phyloP scores from a whole-genome alignment of 2,888 invertebrate genomes.

The Rhabditophanes sp. region DNA sequence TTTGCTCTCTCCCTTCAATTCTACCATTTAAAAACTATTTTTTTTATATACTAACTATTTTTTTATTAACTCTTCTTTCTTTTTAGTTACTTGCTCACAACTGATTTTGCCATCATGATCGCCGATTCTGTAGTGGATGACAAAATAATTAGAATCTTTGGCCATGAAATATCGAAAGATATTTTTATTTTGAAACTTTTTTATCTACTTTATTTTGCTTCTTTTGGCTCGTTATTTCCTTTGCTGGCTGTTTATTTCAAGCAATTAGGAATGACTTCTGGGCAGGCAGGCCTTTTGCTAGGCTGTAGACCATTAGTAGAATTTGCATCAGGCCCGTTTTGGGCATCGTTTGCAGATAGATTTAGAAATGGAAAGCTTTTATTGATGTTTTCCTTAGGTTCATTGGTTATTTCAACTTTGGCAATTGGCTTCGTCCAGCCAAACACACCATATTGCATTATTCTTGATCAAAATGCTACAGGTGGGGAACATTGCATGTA shows the following conservation, averaged over 20 bases:
- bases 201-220: slow-evolving; percentile 97
- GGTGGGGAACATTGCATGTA: slow-evolving; percentile 13
- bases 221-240: slow-evolving; percentile 92
- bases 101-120: slow-evolving; percentile 10
- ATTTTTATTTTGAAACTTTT: slow-evolving; percentile 85
- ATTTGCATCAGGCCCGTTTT: slow-evolving; percentile 88
- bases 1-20: too few species aligned
- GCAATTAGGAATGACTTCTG: slow-evolving; percentile 96
- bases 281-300: slow-evolving; percentile 52
- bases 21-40: background rate
- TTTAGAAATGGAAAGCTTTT: slow-evolving; percentile 53
- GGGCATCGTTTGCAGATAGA: slow-evolving; percentile 84
- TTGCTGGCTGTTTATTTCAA: slow-evolving; percentile 98
- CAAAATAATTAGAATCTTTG: slow-evolving; percentile 25
- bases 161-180: slow-evolving; percentile 59
- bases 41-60: background rate
- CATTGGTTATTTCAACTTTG: slow-evolving; percentile 90
- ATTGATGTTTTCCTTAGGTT: slow-evolving; percentile 70
- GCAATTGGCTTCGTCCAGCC: slow-evolving; percentile 88
- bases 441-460: slow-evolving; percentile 55
- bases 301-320: slow-evolving; percentile 91
- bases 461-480: slow-evolving; percentile 15
- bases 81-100: too few species aligned
- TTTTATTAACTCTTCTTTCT: background rate
- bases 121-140: slow-evolving; percentile 26